These are phyloP conservation scores for Scalopus aquaticus DNA, from an alignment of 2,113 vertebrate species.

Conservation along the genomic window DNA sequence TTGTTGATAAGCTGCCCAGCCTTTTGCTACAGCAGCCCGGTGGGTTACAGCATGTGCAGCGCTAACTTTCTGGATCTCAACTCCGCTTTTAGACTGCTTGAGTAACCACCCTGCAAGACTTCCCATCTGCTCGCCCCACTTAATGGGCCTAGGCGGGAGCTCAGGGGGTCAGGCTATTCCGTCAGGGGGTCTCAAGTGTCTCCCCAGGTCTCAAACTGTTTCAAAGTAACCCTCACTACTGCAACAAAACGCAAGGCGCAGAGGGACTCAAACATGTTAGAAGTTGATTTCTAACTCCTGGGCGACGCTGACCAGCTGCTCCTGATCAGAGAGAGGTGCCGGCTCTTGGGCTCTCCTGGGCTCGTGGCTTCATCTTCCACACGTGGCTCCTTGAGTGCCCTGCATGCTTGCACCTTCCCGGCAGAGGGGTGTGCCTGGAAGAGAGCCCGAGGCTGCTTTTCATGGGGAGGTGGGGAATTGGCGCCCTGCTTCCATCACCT, in stretches of 20 bases:
- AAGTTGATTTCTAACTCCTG: background rate
- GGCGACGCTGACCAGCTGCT: background rate
- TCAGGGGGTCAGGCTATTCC: background rate
- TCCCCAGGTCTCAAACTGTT: background rate
- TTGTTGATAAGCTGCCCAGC: background rate
- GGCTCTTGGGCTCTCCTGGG: too few species aligned
- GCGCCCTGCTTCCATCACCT: background rate
- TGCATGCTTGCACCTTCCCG: background rate
- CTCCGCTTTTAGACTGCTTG: too few species aligned
- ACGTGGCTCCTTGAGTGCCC: background rate
- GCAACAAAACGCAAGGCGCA: background rate
- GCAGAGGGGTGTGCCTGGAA: background rate
- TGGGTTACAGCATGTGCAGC: background rate
- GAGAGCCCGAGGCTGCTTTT: fast-evolving
- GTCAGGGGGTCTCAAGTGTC: background rate
- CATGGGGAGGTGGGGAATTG: background rate
- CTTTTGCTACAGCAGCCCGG: background rate
- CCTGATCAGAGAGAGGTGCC: background rate
- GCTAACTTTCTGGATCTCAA: background rate
- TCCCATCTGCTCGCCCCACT: background rate
- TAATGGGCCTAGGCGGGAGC: background rate
- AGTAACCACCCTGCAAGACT: background rate
- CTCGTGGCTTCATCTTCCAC: background rate
- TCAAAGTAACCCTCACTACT: background rate
- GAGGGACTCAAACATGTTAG: background rate